Base-by-base conservation (phyloP, 2,888 invertebrate genomes). In the Neria commutata region DNA sequence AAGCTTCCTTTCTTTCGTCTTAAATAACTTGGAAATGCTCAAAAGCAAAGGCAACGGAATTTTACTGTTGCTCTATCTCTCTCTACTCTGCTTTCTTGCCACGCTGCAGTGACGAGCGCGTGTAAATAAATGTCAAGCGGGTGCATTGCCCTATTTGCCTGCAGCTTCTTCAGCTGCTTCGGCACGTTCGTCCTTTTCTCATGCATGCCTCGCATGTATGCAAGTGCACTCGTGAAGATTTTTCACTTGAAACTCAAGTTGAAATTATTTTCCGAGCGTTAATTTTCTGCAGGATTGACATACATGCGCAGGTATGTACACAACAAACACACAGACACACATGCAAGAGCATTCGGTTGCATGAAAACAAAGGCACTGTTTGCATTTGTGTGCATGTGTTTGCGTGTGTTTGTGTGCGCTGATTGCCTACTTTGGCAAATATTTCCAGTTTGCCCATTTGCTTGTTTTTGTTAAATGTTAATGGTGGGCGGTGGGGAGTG, bases 241-340 rank as follows among this genome's bases (percentile, higher is more conserved):
- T 55, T 25, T 54, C 59, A 60, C 56, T 60, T 60, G 17, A 56
- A 24, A 53, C 47, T 54, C 52, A 54, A 45, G 54, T 54, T 45
- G 54, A 46, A 45, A 54, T 29, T 45, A 42, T 45, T 45, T 54
- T 54, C 29, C 52, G 40, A 54, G 52, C 53, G 57, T 26, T 68
- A 67, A 65, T 63, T 63, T 65, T 60, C 61, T 68, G 70, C 63
- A 65, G 65, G 65, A 70, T 70, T 70, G 72, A 73, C 73, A 73
- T 65, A 74, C 66, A 73, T 72, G 72, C 64, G 64, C 47, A 48
- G 46, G 4, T 37, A 23, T 37, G 11, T 16, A 25, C 14, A 37
- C 8, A 47, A 25, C 21, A 49, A 21, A 54, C 10, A 46, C 26
- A 47, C 25, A 52, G n/a, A 52, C 29, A 51, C 24, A 14, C 45